Percentiles rank a stretch among this genome's conserved stretches.
These are phyloP conservation scores for Berghia stephanieae DNA, from an alignment of 1,140 invertebrate genomes.

Conservation along the genomic window DNA sequence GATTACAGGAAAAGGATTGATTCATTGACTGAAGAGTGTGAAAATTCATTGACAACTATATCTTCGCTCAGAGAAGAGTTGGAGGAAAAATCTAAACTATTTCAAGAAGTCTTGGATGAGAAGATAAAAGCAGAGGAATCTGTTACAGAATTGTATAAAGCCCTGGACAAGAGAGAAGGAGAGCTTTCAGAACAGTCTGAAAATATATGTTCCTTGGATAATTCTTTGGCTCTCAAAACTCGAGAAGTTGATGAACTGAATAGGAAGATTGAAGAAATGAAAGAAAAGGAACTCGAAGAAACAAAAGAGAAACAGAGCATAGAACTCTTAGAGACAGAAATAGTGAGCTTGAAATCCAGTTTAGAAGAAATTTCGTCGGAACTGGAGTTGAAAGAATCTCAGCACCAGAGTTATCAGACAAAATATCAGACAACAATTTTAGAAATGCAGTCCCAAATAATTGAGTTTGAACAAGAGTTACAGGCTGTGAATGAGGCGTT, in stretches of 20 bases:
- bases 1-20: constrained; percentile 14
- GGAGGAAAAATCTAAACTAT: constrained; percentile 15
- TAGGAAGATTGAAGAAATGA: no score
- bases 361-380: not conserved
- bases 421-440: constrained; percentile 16
- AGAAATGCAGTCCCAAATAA: constrained; percentile 12
- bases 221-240: no score
- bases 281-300: no score
- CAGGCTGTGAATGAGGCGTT: not conserved
- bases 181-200: not conserved
- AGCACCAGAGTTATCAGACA: not conserved
- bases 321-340: no score
- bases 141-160: constrained; percentile 4
- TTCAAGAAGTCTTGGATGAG: constrained; percentile 20
- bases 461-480: constrained; percentile 15
- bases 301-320: no score
- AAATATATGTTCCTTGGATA: no score
- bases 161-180: not conserved
- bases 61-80: not conserved
- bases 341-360: not conserved
- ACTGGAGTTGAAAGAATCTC: no score
- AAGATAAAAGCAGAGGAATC: constrained; percentile 19
- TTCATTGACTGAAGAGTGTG: constrained; percentile 18
- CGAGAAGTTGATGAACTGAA: not conserved
- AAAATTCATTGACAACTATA: not conserved